Evolutionary conservation across 2,888 invertebrate genomes (phyloP), one percentile per base, ranked within the genome.

Genomic region (Dorcus hopei): DNA sequence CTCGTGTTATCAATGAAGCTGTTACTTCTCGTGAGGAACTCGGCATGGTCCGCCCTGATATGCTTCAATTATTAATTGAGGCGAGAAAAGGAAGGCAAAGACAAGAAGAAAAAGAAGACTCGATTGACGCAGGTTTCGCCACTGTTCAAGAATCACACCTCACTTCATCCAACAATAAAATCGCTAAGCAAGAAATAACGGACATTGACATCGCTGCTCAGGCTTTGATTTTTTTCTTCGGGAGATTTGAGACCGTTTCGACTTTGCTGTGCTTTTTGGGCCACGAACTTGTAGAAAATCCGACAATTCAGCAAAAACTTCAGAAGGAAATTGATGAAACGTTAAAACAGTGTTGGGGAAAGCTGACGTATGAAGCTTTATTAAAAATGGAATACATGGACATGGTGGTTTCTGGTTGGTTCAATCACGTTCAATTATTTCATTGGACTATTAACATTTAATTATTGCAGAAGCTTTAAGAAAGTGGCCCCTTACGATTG

Each of bases 121-220:
- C 40, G n/a, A 40, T 39, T 11, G 65, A 65, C 11, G 61, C 68
- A 49, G 72, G 72, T 16, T 72, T 73, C 59, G 69, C 73, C n/a
- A 68, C 71, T 9, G 70, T 69, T 9, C 56, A 72, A 59, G 72
- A 75, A 61, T 69, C 63, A 1, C 8, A 64, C 4, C 39, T 67
- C 9, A 62, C 72, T 1, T 33, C 6, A 7, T 41, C 45, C 3
- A 14, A 62, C 68, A 42, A 14, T 49, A 49, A 52, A 40, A 33
- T 53, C 47, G 19, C 52, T 49, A 42, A 42, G 7, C 26, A 57
- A 9, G 56, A 65, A 54, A 63, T 73, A 14, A 70, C 61, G 5
- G 83, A 85, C 61, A 76, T 80, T 1, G 85, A 85, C 55, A 77
- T 86, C 6, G 80, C 82, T 0, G 82, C 85, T 0, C 85, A 86